Percentiles rank a stretch among this genome's conserved stretches.
Conservation (phyloP, 2,113 vertebrate genomes). For the Nestor notabilis region DNA sequence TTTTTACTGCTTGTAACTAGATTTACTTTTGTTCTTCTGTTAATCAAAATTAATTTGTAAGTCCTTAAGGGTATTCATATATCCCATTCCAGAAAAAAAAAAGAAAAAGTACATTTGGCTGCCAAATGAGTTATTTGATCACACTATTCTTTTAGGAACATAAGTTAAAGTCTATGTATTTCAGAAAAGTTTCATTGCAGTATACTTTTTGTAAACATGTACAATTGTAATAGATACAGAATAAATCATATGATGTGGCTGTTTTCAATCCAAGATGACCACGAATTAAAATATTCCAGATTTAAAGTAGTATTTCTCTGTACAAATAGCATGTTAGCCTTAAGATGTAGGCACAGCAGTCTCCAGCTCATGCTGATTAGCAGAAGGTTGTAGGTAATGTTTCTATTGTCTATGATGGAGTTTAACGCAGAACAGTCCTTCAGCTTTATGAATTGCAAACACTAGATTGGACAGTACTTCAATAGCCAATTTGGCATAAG, state of each 20-base stretch:
- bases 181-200: neutral
- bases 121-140: neutral
- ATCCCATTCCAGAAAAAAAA: neutral
- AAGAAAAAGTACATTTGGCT: neutral
- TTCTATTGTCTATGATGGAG: neutral
- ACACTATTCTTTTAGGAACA: neutral
- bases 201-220: neutral
- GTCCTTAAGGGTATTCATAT: constrained; percentile 17
- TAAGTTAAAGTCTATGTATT: neutral
- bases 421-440: neutral
- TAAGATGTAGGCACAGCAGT: neutral
- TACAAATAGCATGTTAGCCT: neutral
- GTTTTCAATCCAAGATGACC: neutral
- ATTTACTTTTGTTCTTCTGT: constrained; percentile 31
- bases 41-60: constrained; percentile 60
- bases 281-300: neutral
- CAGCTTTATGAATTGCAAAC: neutral
- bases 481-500: neutral
- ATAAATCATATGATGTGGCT: neutral
- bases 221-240: neutral
- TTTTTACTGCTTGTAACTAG: constrained; percentile 50
- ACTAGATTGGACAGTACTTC: neutral
- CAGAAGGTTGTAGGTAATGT: neutral
- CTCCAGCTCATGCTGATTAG: neutral
- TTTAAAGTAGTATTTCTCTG: neutral